Evolutionary conservation across 2,888 invertebrate species (phyloP).

Genomic region (Arrhopalites spinosus): DNA sequence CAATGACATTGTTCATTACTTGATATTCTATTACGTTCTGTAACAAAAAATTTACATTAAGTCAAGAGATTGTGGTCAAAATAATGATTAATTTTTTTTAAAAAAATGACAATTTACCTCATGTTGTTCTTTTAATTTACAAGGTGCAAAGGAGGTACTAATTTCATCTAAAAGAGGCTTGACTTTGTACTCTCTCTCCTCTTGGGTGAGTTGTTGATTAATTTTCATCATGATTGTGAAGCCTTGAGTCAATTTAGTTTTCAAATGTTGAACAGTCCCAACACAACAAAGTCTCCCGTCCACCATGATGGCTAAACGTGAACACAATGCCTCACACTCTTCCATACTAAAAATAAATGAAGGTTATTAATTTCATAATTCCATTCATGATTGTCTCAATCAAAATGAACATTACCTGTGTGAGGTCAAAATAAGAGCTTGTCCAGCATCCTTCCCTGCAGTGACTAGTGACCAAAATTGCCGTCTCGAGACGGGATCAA

Average conservation of each 20-base stretch:
- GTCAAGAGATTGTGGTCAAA: neutral
- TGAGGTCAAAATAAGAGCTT: constrained; percentile 69
- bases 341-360: constrained; percentile 69
- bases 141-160: constrained; percentile 63
- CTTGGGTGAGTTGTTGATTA: constrained; percentile 15
- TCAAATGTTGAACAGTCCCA: constrained; percentile 73
- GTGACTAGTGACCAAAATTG: constrained; percentile 69
- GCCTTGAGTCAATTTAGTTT: constrained; percentile 68
- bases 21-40: constrained; percentile 62
- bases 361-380: neutral
- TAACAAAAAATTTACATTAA: constrained; percentile 52
- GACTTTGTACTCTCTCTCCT: constrained; percentile 36
- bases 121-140: constrained; percentile 73
- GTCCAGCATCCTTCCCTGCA: constrained; percentile 62
- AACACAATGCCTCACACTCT: constrained; percentile 81
- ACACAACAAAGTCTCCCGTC: constrained; percentile 73
- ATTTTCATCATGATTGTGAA: constrained; percentile 44
- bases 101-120: no score
- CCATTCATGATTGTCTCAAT: constrained; percentile 56
- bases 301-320: constrained; percentile 76
- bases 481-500: constrained; percentile 70
- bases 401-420: no score
- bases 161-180: constrained; percentile 63
- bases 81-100: neutral
- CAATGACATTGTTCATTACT: constrained; percentile 58